Base-by-base conservation (phyloP, 2,797 vertebrate genomes). In the Novumbra hubbsi region DNA sequence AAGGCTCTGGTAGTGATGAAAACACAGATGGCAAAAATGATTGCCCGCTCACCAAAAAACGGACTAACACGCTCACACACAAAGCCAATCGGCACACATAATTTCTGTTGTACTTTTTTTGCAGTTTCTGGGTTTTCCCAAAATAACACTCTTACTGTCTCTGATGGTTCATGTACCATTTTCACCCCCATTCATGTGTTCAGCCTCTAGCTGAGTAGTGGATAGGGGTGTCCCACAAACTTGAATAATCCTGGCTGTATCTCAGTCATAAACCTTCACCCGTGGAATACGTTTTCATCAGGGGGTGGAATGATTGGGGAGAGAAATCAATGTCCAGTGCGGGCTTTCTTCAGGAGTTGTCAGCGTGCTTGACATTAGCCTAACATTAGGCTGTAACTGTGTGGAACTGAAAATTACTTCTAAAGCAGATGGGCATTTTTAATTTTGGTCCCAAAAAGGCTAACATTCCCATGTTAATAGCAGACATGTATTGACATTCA, bases 231-330 rank as follows among this genome's bases (percentile, higher is more conserved):
- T 83, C 76, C 72, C 60, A 71, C 68, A 78, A 73, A 55, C 38
- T 30, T 34, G 71, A 82, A 71, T 63, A 62, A 70, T 69, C 72
- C 70, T 77, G 21, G 72, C 65, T 71, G 74, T 19, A 83, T 34
- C 32, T 75, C 66, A 55, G 68, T 79, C 76, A 65, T 73, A 74
- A 86, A 82, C 74, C 73, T 76, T 72, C 57, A 60, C 78, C 66
- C 71, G 76, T 74, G 73, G 38, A 80, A 83, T 82, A 74, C 75
- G 60, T 78, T 77, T 83, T 76, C 82, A 82, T 76, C 73, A 71
- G 76, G 66, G 71, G 30, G 67, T 76, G 68, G 82, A 80, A 76
- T 5, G 16, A 65, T 49, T 62, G 64, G 72, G 72, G 45, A n/a
- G 64, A 70, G 9, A 27, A 24, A 32, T 84, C 63, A 57, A 70